phyloP scores from a whole-genome alignment of 2,888 invertebrate species.

The Ceramica pisi region DNA sequence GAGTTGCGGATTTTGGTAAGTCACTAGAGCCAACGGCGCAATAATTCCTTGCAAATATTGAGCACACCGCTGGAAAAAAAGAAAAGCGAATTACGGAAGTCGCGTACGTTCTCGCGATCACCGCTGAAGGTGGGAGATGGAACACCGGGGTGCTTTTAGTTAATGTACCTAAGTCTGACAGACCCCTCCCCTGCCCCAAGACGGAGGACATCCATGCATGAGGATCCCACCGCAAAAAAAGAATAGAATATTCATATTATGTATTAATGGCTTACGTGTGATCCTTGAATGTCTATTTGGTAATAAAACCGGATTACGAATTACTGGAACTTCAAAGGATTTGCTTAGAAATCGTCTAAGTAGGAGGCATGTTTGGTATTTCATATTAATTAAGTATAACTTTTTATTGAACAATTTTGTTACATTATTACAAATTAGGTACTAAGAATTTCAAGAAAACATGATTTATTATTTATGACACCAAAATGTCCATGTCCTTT shows the following conservation, averaged over 20 bases:
- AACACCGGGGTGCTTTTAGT: too few relatives aligned
- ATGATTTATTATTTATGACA: constrained; percentile 33
- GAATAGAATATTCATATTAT: background rate
- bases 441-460: constrained; percentile 54
- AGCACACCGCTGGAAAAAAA: constrained; percentile 46
- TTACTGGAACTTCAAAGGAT: constrained; percentile 62
- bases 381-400: constrained; percentile 78
- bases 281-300: constrained; percentile 30
- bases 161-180: too few relatives aligned
- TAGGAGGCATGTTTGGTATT: constrained; percentile 75
- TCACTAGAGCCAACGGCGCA: constrained; percentile 38
- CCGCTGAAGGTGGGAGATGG: too few relatives aligned
- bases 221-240: constrained; percentile 41
- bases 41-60: constrained; percentile 42
- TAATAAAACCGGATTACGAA: constrained; percentile 53
- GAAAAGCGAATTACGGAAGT: background rate
- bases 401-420: constrained; percentile 70
- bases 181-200: too few relatives aligned
- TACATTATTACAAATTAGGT: constrained; percentile 63
- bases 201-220: too few relatives aligned
- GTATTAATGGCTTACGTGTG: constrained; percentile 52
- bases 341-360: constrained; percentile 71
- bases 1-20: constrained; percentile 80
- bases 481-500: constrained; percentile 55
- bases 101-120: too few relatives aligned